Conservation (phyloP, 1,140 invertebrate genomes). For the Drosophila pandora region DNA sequence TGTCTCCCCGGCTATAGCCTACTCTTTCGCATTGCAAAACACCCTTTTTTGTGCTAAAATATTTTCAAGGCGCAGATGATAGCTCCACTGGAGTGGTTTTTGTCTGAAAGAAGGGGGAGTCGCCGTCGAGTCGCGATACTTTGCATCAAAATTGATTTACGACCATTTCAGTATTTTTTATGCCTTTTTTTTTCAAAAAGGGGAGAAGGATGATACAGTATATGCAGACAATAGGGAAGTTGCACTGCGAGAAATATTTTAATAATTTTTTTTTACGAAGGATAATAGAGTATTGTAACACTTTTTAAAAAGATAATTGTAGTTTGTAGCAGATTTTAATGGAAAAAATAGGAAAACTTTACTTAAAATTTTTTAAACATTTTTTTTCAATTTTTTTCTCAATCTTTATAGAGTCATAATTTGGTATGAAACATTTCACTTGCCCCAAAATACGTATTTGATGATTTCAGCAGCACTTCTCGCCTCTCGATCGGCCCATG, state of each 20-base stretch:
- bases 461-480: conserved; percentile 34
- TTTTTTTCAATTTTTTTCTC: neutral
- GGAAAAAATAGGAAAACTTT: too few species aligned
- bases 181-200: conserved; percentile 11
- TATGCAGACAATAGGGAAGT: neutral
- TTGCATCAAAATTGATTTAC: conserved; percentile 74
- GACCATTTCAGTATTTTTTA: conserved; percentile 52
- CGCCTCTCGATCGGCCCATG: conserved; percentile 17
- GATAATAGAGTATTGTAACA: too few species aligned
- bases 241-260: neutral
- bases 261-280: neutral
- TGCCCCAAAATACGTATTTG: conserved; percentile 18
- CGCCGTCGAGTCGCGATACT: conserved; percentile 40
- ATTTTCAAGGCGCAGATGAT: conserved; percentile 31
- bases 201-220: conserved; percentile 8
- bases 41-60: conserved; percentile 37
- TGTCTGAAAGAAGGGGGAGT: conserved; percentile 6
- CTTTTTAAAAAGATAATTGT: too few species aligned
- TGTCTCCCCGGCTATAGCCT: neutral
- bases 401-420: conserved; percentile 19
- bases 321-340: too few species aligned
- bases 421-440: conserved; percentile 21
- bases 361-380: too few species aligned
- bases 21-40: conserved; percentile 26
- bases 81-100: neutral